Conservation (phyloP, 2,113 vertebrate genomes). For the Mobula birostris region DNA sequence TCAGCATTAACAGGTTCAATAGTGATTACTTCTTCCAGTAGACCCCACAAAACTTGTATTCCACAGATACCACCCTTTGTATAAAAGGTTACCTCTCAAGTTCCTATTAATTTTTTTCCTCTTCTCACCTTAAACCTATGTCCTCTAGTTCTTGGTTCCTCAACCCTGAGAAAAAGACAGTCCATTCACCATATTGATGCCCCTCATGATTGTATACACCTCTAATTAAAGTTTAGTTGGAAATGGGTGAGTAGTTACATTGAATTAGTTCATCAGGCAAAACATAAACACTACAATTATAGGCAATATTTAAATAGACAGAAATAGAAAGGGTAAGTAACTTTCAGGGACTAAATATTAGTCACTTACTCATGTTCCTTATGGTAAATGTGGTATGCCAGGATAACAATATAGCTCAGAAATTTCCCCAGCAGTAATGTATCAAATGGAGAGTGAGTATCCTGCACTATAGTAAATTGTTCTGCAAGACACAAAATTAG, state of each 20-base stretch:
- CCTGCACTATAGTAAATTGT: conserved; percentile 41
- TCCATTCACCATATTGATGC: no score
- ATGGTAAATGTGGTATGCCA: conserved; percentile 70
- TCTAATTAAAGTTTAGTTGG: neutral
- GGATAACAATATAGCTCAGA: conserved; percentile 62
- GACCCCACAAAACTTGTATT: no score
- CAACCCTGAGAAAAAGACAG: no score
- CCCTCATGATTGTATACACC: no score
- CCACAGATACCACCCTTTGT: no score
- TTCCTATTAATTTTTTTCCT: no score
- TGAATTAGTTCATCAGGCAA: neutral
- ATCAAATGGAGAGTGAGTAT: conserved; percentile 63
- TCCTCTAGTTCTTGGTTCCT: no score
- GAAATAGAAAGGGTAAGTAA: neutral
- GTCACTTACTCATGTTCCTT: conserved; percentile 63
- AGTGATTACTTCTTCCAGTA: no score
- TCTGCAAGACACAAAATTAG: conserved; percentile 5
- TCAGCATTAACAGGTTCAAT: no score
- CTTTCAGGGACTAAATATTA: neutral
- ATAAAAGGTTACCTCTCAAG: no score
- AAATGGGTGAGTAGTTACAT: neutral
- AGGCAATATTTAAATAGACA: neutral
- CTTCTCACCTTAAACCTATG: no score
- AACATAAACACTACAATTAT: neutral
- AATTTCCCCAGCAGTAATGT: conserved; percentile 63